phyloP scores from a whole-genome alignment of 2,113 vertebrate species.

The Ornithorhynchus anatinus region DNA sequence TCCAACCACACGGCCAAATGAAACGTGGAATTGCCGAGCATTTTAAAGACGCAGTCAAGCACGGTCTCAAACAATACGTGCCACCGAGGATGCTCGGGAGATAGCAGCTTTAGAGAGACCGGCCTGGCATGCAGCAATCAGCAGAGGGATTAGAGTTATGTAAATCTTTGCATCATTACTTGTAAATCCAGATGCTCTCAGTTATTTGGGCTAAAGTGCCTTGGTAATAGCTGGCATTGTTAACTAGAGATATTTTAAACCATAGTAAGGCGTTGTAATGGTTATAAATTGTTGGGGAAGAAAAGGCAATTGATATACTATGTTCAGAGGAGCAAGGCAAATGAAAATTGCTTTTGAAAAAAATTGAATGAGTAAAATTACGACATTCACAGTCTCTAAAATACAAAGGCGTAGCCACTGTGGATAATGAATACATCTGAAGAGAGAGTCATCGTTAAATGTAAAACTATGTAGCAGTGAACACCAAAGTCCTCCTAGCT shows the following conservation, averaged over 20 bases:
- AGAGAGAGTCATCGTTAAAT: background rate
- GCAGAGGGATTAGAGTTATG: background rate
- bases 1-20: too few relatives aligned
- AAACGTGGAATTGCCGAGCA: too few relatives aligned
- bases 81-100: too few relatives aligned
- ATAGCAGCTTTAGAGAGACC: too few relatives aligned
- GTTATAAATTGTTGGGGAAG: slow-evolving; percentile 46
- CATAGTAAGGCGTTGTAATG: slow-evolving; percentile 28
- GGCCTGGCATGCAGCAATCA: too few relatives aligned
- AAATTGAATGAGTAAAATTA: slow-evolving; percentile 21
- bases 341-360: slow-evolving; percentile 38
- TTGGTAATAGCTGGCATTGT: slow-evolving; percentile 48
- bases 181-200: slow-evolving; percentile 33
- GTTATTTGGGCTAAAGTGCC: slow-evolving; percentile 33
- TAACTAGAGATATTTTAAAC: slow-evolving; percentile 44
- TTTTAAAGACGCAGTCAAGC: too few relatives aligned
- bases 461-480: fast-evolving
- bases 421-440: background rate
- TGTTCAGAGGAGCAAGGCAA: slow-evolving; percentile 20
- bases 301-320: slow-evolving; percentile 50
- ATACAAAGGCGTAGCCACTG: background rate
- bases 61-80: too few relatives aligned
- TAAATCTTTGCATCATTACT: slow-evolving; percentile 23
- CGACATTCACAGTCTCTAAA: background rate
- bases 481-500: background rate